Conservation (phyloP, 2,797 vertebrate species). For the Tinamus major region DNA sequence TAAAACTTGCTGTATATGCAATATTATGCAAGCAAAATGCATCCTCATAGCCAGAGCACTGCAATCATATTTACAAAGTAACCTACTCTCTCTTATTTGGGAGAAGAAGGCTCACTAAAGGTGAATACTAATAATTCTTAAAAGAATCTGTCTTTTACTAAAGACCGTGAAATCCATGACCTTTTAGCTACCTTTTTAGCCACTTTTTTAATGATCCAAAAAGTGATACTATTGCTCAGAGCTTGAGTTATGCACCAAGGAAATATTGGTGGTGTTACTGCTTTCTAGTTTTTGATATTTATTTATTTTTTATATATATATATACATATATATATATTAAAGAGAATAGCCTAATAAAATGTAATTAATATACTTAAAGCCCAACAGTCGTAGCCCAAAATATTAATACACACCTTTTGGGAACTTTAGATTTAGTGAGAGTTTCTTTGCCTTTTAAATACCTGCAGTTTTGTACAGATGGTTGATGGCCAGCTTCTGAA, state of each 20-base stretch:
- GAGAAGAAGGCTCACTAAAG: background rate
- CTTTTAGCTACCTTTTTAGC: background rate
- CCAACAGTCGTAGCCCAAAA: background rate
- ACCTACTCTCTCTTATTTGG: background rate
- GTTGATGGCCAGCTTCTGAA: background rate
- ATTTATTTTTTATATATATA: too few relatives aligned
- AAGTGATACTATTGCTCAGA: background rate
- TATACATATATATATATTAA: background rate
- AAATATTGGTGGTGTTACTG: background rate
- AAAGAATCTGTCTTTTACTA: background rate
- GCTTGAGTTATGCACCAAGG: fast-evolving
- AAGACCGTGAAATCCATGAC: background rate
- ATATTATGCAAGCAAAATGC: background rate
- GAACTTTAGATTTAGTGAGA: background rate
- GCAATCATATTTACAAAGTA: too few relatives aligned
- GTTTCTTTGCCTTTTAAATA: background rate
- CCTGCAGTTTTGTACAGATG: fast-evolving
- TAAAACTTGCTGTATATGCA: background rate
- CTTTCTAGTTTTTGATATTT: background rate
- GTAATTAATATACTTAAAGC: background rate
- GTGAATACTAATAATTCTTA: background rate
- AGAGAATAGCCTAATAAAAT: background rate
- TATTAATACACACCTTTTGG: background rate
- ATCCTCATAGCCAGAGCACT: background rate
- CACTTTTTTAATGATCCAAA: background rate